Evolutionary conservation across 2,888 invertebrate genomes (phyloP).

Genomic region (Plebejus anna): DNA sequence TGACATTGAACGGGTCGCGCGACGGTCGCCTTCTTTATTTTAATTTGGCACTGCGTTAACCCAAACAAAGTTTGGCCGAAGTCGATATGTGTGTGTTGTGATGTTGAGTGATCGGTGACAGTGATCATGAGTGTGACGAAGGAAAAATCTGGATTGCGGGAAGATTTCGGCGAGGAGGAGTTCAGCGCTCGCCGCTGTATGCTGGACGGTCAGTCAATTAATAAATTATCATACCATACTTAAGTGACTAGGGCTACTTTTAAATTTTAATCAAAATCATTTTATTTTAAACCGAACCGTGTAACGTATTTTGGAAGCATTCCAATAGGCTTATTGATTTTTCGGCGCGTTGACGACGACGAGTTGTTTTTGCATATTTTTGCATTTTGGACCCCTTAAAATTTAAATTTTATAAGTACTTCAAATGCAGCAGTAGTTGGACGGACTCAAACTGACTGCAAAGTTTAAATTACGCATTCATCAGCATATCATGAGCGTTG

Average conservation of each 20-base stretch:
- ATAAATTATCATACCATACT: background rate
- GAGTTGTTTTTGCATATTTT: background rate
- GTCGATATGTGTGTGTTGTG: slow-evolving; percentile 49
- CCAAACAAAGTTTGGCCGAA: slow-evolving; percentile 40
- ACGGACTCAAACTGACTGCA: background rate
- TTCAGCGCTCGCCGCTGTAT: slow-evolving; percentile 66
- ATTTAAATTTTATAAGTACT: background rate
- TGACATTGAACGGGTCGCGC: slow-evolving; percentile 68
- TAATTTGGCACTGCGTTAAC: slow-evolving; percentile 60
- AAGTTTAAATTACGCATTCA: background rate
- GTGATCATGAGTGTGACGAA: slow-evolving; percentile 62
- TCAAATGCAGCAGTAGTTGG: background rate
- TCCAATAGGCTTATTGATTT: slow-evolving; percentile 10
- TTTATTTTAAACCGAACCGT: background rate
- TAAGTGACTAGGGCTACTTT: background rate
- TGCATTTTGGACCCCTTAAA: background rate
- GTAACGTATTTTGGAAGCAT: background rate
- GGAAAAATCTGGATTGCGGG: slow-evolving; percentile 52
- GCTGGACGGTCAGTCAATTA: slow-evolving; percentile 67
- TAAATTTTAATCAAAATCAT: background rate
- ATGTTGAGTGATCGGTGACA: slow-evolving; percentile 51
- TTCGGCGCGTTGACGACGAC: background rate
- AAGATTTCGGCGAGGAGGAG: slow-evolving; percentile 66
- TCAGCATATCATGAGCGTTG: background rate
- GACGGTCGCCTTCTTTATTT: slow-evolving; percentile 60